Percentiles rank a stretch among this genome's conserved stretches.
Evolutionary conservation across 2,888 invertebrate genomes (phyloP).

Genomic region (Hypena proboscidalis): DNA sequence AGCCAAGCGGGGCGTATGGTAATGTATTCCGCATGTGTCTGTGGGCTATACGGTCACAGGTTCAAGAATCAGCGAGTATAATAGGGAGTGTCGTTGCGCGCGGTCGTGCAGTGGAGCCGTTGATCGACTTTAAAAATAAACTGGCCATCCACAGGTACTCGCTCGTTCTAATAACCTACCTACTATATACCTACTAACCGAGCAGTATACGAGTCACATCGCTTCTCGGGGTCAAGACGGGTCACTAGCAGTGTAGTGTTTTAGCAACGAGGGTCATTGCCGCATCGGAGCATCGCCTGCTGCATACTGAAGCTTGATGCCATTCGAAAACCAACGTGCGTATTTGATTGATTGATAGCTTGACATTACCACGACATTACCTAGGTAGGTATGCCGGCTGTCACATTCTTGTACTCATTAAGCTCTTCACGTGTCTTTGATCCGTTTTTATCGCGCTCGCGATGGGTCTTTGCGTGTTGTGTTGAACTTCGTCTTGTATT

Average conservation of each 20-base stretch:
- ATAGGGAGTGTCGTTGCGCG: constrained; percentile 55
- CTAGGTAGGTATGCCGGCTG: neutral
- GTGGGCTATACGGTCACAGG: constrained; percentile 39
- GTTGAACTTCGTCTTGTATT: too few species aligned
- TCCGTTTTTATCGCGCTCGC: too few species aligned
- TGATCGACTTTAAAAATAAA: constrained; percentile 20
- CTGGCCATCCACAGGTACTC: constrained; percentile 38
- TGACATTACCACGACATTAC: too few species aligned
- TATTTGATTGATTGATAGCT: constrained; percentile 11
- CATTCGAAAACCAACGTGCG: neutral
- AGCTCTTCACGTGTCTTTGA: too few species aligned
- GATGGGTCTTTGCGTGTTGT: too few species aligned
- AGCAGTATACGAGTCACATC: constrained; percentile 46
- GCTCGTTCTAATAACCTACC: constrained; percentile 56
- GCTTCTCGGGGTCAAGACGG: constrained; percentile 59
- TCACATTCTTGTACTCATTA: neutral
- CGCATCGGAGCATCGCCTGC: constrained; percentile 44
- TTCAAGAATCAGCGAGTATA: constrained; percentile 52
- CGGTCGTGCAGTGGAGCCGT: constrained; percentile 54
- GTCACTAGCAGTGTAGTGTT: constrained; percentile 60
- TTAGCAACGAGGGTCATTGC: constrained; percentile 58
- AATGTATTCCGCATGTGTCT: constrained; percentile 28
- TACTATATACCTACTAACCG: constrained; percentile 44
- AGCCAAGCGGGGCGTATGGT: constrained; percentile 2
- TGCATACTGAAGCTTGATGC: constrained; percentile 27